Evolutionary conservation across 2,113 vertebrate genomes (phyloP), one percentile per base, ranked within the genome.

Genomic region (Trogon surrucura): DNA sequence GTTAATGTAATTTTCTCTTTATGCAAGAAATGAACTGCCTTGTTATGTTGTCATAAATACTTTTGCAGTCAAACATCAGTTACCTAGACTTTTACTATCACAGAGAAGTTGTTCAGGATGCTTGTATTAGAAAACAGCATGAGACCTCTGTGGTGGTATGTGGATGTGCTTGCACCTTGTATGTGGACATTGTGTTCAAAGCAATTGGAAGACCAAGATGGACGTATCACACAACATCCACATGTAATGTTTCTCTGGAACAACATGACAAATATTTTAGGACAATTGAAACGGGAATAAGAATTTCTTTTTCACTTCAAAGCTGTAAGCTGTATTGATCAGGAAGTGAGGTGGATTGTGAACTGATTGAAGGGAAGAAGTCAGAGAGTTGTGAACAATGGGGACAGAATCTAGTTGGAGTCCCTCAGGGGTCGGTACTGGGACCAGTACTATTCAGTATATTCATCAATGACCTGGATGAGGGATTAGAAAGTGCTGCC

Each of bases 101-200:
- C 30, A 61, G 19, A 34, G 22, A 34, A 60, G 23, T 50, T 50
- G 34, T 45, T 66, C 23, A n/a, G 41, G 30, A 41, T 0, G 1
- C 18, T 56, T 38, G 25, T n/a, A 8, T 51, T 72, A 41, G 70
- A 72, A 91, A 44, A 66, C 6, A 56, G 14, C 47, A 23, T 0
- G 1, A 61, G 10, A 72, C 14, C 7, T 72, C 44, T 4, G 6
- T 56, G 70, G 22, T 15, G 30, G 41, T 50, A 14, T 0, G 0
- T 32, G n/a, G 50, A 32, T 70, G 73, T 10, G 20, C n/a, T 66
- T 80, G n/a, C 22, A 71, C 34, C 38, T 66, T 57, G 15, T 45
- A 16, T 36, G 53, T 80, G 41, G 34, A 44, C 20, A 6, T 56
- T 65, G 20, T 44, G 57, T 29, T 18, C 22, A 53, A 60, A 85